Conservation (phyloP, 2,113 vertebrate species). For the Nothobranchius kuhntae region DNA sequence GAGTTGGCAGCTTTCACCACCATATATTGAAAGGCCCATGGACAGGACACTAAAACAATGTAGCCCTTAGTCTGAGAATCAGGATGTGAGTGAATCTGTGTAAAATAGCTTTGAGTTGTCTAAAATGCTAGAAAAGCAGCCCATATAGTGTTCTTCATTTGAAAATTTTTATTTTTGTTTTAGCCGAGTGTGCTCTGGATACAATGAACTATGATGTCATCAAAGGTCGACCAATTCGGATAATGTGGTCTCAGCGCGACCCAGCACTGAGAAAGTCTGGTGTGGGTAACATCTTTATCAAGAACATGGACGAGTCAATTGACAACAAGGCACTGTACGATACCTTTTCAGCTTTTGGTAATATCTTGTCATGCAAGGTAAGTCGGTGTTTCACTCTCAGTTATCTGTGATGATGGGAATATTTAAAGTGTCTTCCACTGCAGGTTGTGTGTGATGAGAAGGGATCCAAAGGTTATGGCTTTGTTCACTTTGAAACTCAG, state of each 20-base stretch:
- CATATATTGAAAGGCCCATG: too few relatives aligned
- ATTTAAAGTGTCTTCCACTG: neutral
- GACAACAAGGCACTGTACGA: slow-evolving; percentile 98
- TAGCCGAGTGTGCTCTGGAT: slow-evolving; percentile 95
- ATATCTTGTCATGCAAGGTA: slow-evolving; percentile 98
- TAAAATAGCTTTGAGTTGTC: too few relatives aligned
- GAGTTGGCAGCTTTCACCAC: too few relatives aligned
- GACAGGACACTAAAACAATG: too few relatives aligned
- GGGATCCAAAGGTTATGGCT: slow-evolving; percentile 94
- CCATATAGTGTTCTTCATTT: neutral
- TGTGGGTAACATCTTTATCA: slow-evolving; percentile 96
- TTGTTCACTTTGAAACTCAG: slow-evolving; percentile 96
- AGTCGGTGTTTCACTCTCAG: neutral
- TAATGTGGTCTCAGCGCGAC: slow-evolving; percentile 99
- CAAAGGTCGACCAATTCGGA: slow-evolving; percentile 93
- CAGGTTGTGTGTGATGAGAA: slow-evolving; percentile 95
- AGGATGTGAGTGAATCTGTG: too few relatives aligned
- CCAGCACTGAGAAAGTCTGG: slow-evolving; percentile 94
- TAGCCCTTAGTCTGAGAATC: too few relatives aligned
- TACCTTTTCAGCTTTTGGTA: slow-evolving; percentile 96
- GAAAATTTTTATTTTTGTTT: neutral
- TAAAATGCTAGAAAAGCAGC: too few relatives aligned
- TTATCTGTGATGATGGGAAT: neutral
- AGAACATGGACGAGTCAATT: slow-evolving; percentile 97
- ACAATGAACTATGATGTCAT: slow-evolving; percentile 99